A percentile compares a stretch with the other conserved stretches of the same genome.
phyloP scores from a whole-genome alignment of 2,113 vertebrate genomes.

The Myrmophylax atrothorax region DNA sequence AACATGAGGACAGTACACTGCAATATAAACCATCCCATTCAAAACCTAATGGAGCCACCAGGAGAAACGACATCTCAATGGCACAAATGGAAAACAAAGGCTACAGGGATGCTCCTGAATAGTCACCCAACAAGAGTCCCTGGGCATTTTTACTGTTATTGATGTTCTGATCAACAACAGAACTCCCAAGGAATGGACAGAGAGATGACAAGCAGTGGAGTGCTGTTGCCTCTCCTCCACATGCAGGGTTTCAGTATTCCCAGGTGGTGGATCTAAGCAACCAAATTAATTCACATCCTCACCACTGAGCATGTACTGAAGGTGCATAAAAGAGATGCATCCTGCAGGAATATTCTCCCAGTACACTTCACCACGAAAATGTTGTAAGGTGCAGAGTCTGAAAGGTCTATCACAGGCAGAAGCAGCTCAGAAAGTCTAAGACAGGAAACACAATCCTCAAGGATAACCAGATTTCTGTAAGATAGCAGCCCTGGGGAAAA shows the following conservation, averaged over 20 bases:
- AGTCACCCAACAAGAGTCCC: neutral
- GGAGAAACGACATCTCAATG: neutral
- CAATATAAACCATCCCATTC: neutral
- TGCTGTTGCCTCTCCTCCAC: rapidly evolving
- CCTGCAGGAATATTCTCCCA: neutral
- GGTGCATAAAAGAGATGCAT: neutral
- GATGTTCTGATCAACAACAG: neutral
- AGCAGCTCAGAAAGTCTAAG: neutral
- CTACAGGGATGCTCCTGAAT: neutral
- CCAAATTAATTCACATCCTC: neutral
- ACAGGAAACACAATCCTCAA: neutral
- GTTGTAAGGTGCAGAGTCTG: neutral
- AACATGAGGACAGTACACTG: neutral
- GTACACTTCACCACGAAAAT: neutral
- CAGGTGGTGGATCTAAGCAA: neutral
- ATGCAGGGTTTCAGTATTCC: neutral
- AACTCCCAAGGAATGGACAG: neutral
- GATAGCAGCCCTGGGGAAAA: neutral
- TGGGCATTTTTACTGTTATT: neutral
- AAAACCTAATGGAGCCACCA: neutral
- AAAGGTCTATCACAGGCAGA: neutral
- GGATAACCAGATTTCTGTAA: neutral
- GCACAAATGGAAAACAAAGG: neutral
- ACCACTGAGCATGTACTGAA: neutral
- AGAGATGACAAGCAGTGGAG: neutral